Base-by-base conservation (phyloP, 1,140 invertebrate genomes). In the Daktulosphaira vitifoliae region DNA sequence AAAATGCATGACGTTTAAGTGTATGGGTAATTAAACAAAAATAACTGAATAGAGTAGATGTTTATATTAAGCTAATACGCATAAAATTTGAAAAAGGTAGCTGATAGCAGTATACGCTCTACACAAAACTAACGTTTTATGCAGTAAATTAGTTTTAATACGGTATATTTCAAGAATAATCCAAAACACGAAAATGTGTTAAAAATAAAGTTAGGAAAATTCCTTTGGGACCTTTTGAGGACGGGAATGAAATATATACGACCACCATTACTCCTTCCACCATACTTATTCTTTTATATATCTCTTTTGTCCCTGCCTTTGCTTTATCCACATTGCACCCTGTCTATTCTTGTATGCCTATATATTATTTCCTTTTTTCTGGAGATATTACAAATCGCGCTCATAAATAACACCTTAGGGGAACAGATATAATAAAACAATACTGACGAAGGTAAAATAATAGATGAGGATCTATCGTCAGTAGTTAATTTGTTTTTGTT, bases 181-280 rank as follows among this genome's bases (percentile, higher is more conserved):
- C 54, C 26, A 59, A 38, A 59, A 46, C 39, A 23, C 38, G 54
- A 59, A 59, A 59, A 59, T 44, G 54, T 59, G 54, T 59, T 59
- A 33, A 33, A 33, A 33, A n/a, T n/a, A 6, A 59, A 59, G 54
- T 37, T 25, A 25, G 54, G 25, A 44, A 59, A 59, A 59, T 59
- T 59, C 54, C 54, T 59, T 38, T 37, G 54, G 54, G 39, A 59
- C 54, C 8, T 9, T 26, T 20, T n/a, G 23, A 22, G 38, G 7
- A 25, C 23, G n/a, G 23, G 39, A 20, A 23, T 59, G 23, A 59
- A 59, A 59, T 59, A 59, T 59, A 23, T 22, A 8, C 29, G 29
- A 13, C 8, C 26, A n/a, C 4, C 50, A 33, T 37, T 59, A 20
- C 39, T 26, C 54, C 15, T 59, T 38, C 29, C 29, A 11, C 29